Conservation (phyloP, 2,797 vertebrate genomes). For the Coccyzus lansbergi region DNA sequence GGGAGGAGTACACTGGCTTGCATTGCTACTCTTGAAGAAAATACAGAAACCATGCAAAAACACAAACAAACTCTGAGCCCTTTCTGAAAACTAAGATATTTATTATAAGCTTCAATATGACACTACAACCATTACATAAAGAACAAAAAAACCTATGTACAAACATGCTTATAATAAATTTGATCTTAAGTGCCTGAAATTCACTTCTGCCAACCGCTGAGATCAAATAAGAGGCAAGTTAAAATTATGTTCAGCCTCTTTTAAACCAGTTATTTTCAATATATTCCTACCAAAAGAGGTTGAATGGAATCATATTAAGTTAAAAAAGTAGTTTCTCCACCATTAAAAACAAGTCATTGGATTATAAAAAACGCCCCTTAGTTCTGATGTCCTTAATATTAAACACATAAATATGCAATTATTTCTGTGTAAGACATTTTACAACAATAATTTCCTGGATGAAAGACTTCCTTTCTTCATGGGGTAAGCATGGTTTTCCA, state of each 20-base stretch:
- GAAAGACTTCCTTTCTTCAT: neutral
- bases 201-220: neutral
- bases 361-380: neutral
- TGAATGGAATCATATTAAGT: neutral
- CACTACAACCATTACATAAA: neutral
- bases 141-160: neutral
- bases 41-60: neutral
- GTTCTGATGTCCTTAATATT: neutral
- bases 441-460: neutral
- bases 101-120: conserved; percentile 18
- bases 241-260: neutral
- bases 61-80: neutral
- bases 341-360: neutral
- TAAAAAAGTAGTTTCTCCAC: neutral
- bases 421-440: neutral
- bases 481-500: neutral
- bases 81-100: neutral
- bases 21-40: neutral
- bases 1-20: neutral
- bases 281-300: neutral
- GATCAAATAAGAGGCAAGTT: neutral
- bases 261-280: neutral
- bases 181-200: neutral
- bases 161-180: neutral
- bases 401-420: no score